Evolutionary conservation across 2,797 vertebrate species (phyloP), one percentile per base, ranked within the genome.

Genomic region (Sebastes hubbsi): DNA sequence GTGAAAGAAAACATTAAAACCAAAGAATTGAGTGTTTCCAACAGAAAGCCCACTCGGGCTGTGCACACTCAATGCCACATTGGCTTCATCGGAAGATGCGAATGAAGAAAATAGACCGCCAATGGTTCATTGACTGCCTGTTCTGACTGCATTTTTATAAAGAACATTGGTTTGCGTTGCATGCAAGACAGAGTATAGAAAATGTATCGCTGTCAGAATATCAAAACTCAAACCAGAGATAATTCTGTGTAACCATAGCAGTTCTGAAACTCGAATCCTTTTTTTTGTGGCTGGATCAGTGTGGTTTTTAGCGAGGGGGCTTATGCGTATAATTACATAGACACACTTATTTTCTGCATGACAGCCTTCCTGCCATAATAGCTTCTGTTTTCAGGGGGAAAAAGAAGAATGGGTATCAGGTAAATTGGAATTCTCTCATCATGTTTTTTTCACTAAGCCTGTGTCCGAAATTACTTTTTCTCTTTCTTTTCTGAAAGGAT

Each of bases 301-400:
- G 90, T 84, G 87, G 80, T 90, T 92, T 94, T 89, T 89, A 84
- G 85, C 56, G 34, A 84, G 81, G 77, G 83, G 84, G 85, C 88
- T 92, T 91, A 90, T 87, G 89, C 82, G 74, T 94, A 90, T 95
- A 94, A 95, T 96, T 95, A 94, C 91, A 93, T 80, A 94, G 93
- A 94, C 89, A 91, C 89, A 93, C 93, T 93, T 94, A 94, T 95
- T 95, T 95, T 95, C 91, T 94, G 94, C 94, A 92, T 95, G 94
- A 91, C 90, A 91, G 92, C 85, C 85, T 93, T 91, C 80, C 79
- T 82, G 86, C 89, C 87, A 91, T 95, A 95, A 94, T 94, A 91
- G 92, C 88, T 90, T 91, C 90, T 93, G 91, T 94, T 95, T 95
- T 85, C 87, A 83, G 89, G 83, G 85, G 78, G 78, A 79, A 82